Conservation (phyloP, 2,113 vertebrate genomes). For the Lethenteron camtschaticum region DNA sequence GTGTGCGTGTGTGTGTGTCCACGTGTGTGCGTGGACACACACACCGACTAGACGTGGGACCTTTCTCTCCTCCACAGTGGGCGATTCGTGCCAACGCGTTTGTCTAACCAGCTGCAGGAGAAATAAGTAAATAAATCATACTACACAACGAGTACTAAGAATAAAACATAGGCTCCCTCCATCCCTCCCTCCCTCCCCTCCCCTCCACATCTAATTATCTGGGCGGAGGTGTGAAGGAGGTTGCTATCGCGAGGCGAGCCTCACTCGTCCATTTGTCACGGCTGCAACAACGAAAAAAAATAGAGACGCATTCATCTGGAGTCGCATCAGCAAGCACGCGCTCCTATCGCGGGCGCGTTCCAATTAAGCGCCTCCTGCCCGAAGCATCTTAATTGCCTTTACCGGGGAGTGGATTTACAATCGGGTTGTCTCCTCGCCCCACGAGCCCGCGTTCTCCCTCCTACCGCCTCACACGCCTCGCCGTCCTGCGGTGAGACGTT, state of each 20-base stretch:
- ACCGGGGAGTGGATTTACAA: slow-evolving; percentile 1
- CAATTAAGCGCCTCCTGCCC: slow-evolving; percentile 1
- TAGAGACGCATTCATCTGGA: background rate
- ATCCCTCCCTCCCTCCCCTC: slow-evolving; percentile 1
- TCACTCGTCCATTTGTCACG: slow-evolving; percentile 1
- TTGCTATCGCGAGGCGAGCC: background rate
- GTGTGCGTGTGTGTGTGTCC: too few relatives aligned
- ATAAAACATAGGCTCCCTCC: background rate
- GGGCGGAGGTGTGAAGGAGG: background rate
- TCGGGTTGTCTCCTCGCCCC: background rate
- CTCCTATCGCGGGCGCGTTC: background rate
- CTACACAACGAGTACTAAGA: too few relatives aligned
- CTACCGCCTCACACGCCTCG: too few relatives aligned
- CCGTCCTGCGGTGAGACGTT: too few relatives aligned
- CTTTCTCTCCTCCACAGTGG: too few relatives aligned
- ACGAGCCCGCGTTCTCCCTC: too few relatives aligned
- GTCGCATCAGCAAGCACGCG: slow-evolving; percentile 4
- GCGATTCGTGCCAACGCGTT: too few relatives aligned
- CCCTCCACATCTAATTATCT: background rate
- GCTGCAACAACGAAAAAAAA: background rate
- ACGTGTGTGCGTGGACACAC: too few relatives aligned
- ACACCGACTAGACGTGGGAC: too few relatives aligned
- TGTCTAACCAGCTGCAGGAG: too few relatives aligned
- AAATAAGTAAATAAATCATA: too few relatives aligned
- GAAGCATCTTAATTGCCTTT: background rate